A percentile compares a stretch with the other conserved stretches of the same genome.
phyloP scores from a whole-genome alignment of 2,888 invertebrate species.

The Melanotus villosus region DNA sequence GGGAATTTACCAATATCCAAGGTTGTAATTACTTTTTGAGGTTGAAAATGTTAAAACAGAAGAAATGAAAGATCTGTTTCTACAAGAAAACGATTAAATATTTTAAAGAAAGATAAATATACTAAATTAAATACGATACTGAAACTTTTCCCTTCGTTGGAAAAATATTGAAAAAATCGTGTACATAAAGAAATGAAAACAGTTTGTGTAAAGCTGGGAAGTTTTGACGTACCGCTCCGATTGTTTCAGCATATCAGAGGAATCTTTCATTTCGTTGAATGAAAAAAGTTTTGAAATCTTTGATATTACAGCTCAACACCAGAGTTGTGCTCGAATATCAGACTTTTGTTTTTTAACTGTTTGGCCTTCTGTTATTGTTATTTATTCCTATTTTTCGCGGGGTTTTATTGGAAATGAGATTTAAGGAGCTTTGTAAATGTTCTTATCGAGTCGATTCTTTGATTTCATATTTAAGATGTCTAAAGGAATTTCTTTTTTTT shows the following conservation, averaged over 20 bases:
- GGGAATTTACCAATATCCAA: too few species aligned
- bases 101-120: too few species aligned
- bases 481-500: too few species aligned
- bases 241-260: conserved; percentile 27
- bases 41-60: too few species aligned
- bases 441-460: background rate
- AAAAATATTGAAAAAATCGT: background rate
- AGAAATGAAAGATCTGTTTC: too few species aligned
- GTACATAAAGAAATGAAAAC: conserved; percentile 20
- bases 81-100: too few species aligned
- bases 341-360: conserved; percentile 24
- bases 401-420: background rate
- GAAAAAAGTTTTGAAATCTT: conserved; percentile 32
- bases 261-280: conserved; percentile 32
- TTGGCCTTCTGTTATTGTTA: background rate
- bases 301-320: conserved; percentile 32
- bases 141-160: background rate
- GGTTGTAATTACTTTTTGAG: too few species aligned
- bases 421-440: background rate
- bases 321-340: conserved; percentile 15
- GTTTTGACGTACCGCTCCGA: conserved; percentile 28
- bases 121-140: background rate
- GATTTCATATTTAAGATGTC: too few species aligned
- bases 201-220: conserved; percentile 26
- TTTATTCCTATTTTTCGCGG: background rate